Conservation (phyloP, 2,797 vertebrate genomes). For the Chrosomus eos region DNA sequence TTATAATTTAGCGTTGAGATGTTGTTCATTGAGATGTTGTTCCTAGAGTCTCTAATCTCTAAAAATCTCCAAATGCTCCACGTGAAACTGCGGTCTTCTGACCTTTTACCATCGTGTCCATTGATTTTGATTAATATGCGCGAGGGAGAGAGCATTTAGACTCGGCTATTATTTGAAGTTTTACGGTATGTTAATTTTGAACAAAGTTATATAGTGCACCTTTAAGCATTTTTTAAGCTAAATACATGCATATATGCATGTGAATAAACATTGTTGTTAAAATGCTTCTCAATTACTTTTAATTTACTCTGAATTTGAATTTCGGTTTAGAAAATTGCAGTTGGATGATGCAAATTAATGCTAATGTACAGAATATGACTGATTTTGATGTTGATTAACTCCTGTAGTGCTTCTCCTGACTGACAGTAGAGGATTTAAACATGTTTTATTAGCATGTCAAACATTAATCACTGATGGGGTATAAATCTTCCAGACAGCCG, state of each 20-base stretch:
- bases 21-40: no score
- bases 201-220: neutral
- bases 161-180: no score
- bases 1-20: no score
- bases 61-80: no score
- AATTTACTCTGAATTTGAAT: neutral
- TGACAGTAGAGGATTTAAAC: no score
- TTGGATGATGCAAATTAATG: neutral
- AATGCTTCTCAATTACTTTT: neutral
- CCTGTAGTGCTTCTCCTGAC: neutral
- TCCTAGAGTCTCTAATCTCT: no score
- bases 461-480: neutral
- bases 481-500: constrained; percentile 43
- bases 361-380: no score
- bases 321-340: neutral
- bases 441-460: neutral
- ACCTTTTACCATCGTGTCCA: no score
- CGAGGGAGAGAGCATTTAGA: no score
- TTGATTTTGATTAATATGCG: no score
- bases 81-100: no score
- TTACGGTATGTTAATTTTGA: neutral
- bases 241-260: neutral
- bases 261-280: neutral
- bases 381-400: neutral
- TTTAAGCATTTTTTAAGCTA: neutral